These are phyloP conservation scores for Eumaeus atala DNA, from an alignment of 1,140 invertebrate species.

Conservation along the genomic window DNA sequence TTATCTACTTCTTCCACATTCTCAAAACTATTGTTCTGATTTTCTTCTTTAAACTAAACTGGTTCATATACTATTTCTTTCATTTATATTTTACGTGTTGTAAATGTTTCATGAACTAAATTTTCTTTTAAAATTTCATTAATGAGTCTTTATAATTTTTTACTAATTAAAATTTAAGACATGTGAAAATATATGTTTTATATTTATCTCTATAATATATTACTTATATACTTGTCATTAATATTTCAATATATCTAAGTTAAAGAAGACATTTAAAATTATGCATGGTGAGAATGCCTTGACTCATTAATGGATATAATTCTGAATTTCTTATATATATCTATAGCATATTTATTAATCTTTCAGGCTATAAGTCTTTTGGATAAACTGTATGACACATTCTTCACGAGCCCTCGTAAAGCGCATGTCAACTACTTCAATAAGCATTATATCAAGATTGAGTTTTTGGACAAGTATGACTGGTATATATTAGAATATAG, in stretches of 20 bases:
- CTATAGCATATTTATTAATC: conserved; percentile 64
- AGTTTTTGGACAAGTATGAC: conserved; percentile 70
- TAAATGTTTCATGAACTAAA: neutral
- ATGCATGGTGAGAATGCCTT: neutral
- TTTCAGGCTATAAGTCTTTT: conserved; percentile 72
- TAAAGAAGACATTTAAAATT: no score
- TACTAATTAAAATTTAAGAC: no score
- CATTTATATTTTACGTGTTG: no score
- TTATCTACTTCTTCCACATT: no score
- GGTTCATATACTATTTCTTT: no score
- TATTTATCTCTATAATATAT: no score
- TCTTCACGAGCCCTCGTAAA: conserved; percentile 63
- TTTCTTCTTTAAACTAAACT: no score
- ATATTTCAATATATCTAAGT: no score
- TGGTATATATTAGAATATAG: conserved; percentile 37
- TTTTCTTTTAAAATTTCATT: neutral
- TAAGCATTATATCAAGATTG: conserved; percentile 72
- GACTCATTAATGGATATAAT: conserved; percentile 3
- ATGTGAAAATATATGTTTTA: no score
- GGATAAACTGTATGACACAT: conserved; percentile 72
- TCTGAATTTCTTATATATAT: conserved; percentile 27
- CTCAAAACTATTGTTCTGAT: no score
- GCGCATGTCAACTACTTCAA: conserved; percentile 61
- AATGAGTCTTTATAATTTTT: neutral
- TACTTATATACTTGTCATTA: no score